Conservation (phyloP, 1,140 invertebrate species). For the Caligus rogercresseyi region DNA sequence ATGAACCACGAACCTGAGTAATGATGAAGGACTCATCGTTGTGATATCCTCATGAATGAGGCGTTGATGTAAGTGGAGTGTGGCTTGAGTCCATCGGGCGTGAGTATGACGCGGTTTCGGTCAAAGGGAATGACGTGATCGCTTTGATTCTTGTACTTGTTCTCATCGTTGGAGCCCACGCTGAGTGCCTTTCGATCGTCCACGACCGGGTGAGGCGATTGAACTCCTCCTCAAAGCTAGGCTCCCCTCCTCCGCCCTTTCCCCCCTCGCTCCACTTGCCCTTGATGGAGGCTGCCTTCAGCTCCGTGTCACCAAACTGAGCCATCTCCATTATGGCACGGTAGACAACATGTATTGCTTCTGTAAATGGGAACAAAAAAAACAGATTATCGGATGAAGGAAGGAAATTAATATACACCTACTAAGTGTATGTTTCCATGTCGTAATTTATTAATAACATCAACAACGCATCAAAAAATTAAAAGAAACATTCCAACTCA, state of each 20-base stretch:
- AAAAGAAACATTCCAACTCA: too few relatives aligned
- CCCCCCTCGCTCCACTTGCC: conserved; percentile 37
- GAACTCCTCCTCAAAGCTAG: conserved; percentile 25
- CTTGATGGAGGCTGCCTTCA: conserved; percentile 49
- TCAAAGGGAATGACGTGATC: conserved; percentile 76
- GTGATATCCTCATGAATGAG: conserved; percentile 64
- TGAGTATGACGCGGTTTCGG: conserved; percentile 66
- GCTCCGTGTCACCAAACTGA: conserved; percentile 82
- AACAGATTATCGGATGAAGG: neutral
- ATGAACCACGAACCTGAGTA: conserved; percentile 16
- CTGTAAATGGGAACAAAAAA: conserved; percentile 31
- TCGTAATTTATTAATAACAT: neutral
- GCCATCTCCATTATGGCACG: conserved; percentile 78
- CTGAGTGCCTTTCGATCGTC: conserved; percentile 49
- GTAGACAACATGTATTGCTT: conserved; percentile 95
- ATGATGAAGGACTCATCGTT: conserved; percentile 21
- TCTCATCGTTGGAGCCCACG: conserved; percentile 53
- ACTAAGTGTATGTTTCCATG: too few relatives aligned
- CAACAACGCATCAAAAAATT: neutral
- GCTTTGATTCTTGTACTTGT: conserved; percentile 67
- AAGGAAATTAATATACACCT: conserved; percentile 14
- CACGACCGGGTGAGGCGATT: conserved; percentile 57
- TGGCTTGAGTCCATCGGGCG: conserved; percentile 55
- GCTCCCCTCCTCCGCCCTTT: conserved; percentile 37
- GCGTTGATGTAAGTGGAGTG: conserved; percentile 93